Conservation (phyloP, 2,113 vertebrate species). For the Apteryx mantelli region DNA sequence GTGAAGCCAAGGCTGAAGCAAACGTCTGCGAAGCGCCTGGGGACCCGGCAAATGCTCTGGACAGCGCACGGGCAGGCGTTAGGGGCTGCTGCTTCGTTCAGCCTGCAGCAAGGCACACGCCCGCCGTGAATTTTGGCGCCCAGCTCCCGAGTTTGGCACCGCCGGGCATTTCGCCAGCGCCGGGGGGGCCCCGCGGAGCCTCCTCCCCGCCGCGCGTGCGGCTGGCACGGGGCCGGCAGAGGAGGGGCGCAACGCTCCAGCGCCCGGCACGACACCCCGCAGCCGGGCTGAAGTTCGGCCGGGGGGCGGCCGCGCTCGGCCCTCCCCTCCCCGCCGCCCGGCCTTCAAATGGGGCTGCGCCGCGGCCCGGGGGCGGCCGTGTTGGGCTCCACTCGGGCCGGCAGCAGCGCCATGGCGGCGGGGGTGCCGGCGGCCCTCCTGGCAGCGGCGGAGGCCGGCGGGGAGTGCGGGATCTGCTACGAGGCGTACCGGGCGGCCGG, state of each 20-base stretch:
- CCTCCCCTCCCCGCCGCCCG: not conserved
- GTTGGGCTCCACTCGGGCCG: not conserved
- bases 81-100: too few species aligned
- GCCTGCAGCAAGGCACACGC: too few species aligned
- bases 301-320: not conserved
- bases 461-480: conserved; percentile 70
- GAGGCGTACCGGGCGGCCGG: not conserved
- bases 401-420: not conserved
- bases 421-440: not conserved
- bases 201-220: too few species aligned
- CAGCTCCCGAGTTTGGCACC: not conserved
- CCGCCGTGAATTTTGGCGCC: not conserved
- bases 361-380: accelerated
- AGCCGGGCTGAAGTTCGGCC: not conserved
- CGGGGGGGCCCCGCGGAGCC: too few species aligned
- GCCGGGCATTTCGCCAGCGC: too few species aligned
- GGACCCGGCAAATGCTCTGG: too few species aligned
- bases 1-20: too few species aligned
- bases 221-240: not conserved
- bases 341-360: conserved; percentile 5
- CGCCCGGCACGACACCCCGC: not conserved
- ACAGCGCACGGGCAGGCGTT: too few species aligned
- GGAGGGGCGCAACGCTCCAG: conserved; percentile 13
- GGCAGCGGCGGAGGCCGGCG: accelerated
- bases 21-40: too few species aligned